These are phyloP conservation scores for Cettia cetti DNA, from an alignment of 2,113 vertebrate genomes.

Conservation along the genomic window DNA sequence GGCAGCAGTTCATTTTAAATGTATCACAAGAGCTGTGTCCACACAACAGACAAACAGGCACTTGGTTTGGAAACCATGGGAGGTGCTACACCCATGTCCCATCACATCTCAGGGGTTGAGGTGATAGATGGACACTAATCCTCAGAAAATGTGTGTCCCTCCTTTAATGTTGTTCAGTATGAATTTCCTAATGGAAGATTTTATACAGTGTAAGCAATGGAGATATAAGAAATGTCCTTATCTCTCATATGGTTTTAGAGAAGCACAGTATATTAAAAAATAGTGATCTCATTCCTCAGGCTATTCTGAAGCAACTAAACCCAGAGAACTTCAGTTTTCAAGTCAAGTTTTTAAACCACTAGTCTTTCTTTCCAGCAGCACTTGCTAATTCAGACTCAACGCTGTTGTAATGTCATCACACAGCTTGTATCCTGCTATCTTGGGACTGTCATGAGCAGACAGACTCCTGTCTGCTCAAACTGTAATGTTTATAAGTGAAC, in stretches of 20 bases:
- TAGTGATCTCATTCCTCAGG: neutral
- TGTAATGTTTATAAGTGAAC: neutral
- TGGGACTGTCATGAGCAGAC: neutral
- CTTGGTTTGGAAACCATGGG: neutral
- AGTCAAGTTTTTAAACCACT: neutral
- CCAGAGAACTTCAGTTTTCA: neutral
- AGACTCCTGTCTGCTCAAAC: neutral
- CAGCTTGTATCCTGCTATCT: neutral
- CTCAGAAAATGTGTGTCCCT: neutral
- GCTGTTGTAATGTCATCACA: neutral
- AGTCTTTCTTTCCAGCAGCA: neutral
- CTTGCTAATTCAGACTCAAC: neutral
- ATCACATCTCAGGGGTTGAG: accelerated
- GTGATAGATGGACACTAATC: neutral
- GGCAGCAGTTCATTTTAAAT: neutral
- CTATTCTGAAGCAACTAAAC: neutral
- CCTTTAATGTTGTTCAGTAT: neutral
- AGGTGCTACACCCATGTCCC: neutral
- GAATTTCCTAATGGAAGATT: neutral
- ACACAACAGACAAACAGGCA: accelerated
- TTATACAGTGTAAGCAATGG: neutral
- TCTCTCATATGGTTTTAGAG: neutral
- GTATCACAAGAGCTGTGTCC: neutral
- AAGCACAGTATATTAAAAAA: neutral
- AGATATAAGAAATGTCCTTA: neutral